Base-by-base conservation (phyloP, 2,888 invertebrate species). In the Priocnemis perturbator region DNA sequence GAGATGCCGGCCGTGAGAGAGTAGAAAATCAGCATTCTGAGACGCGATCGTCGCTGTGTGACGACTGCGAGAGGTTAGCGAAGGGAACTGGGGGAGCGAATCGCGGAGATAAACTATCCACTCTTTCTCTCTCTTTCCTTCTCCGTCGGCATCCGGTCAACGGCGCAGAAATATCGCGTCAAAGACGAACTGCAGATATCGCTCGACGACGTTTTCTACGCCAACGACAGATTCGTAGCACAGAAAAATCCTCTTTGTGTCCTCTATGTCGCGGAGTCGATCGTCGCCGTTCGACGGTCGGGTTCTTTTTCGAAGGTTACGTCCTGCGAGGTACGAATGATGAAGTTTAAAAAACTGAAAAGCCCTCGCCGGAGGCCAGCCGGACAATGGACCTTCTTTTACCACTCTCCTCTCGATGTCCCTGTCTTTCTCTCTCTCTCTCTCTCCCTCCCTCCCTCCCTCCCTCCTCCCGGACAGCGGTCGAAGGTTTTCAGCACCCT, bases 401-500 rank as follows among this genome's bases (percentile, higher is more conserved):
- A 30, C 21, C 45, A 30, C 52, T 60, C 50, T 37, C 58, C 21
- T 59, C 61, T 56, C 21, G 17, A 60, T 58, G 57, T 60, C 23
- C 15, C 30, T n/a, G 5, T 63, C 3, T 53, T 0, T 52, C 19
- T 55, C 26, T 44, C 60, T 60, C 66, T 53, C 50, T 57, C 66
- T n/a, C n/a, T n/a, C n/a, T n/a, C n/a, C n/a, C n/a, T n/a, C n/a
- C n/a, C n/a, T n/a, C n/a, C n/a, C n/a, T n/a, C n/a, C n/a, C n/a
- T n/a, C 61, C 71, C 52, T 62, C 14, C 53, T 44, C 37, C 9
- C 44, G 23, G 21, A 57, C 78, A 76, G 69, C 72, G 82, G 81
- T 74, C 80, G 83, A 85, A 85, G 82, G 81, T 85, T 85, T 86
- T 87, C 80, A 83, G 76, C 78, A 66, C 80, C 77, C 80, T 82